A percentile compares a stretch with the other conserved stretches of the same genome.
phyloP scores from a whole-genome alignment of 2,797 vertebrate species.

The Alcedo quadribrachys region DNA sequence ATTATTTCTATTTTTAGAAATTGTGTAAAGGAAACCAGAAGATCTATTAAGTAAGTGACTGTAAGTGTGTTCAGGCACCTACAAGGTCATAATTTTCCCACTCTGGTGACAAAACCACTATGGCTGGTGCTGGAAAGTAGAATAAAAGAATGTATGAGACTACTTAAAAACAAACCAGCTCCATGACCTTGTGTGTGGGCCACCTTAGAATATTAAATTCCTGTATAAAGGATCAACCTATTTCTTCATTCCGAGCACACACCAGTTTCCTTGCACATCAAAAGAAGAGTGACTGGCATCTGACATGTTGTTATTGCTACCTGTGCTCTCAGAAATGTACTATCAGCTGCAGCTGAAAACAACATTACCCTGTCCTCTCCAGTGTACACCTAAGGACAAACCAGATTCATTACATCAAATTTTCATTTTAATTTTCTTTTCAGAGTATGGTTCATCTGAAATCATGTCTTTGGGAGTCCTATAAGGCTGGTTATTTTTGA shows the following conservation, averaged over 20 bases:
- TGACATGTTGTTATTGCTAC: background rate
- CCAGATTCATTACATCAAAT: background rate
- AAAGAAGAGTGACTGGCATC: background rate
- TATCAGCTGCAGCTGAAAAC: background rate
- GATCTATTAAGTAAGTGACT: background rate
- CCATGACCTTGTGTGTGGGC: background rate
- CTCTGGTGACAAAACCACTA: background rate
- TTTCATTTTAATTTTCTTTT: slow-evolving; percentile 8
- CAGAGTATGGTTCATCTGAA: background rate
- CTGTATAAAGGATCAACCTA: background rate
- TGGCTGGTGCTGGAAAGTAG: background rate
- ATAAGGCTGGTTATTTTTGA: background rate
- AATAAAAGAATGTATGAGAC: background rate
- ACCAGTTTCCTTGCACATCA: background rate
- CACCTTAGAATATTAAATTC: background rate
- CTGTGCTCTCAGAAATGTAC: background rate
- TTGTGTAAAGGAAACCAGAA: background rate
- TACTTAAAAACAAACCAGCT: background rate
- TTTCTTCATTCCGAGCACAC: slow-evolving; percentile 1
- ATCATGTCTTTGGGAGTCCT: background rate
- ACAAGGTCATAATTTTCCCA: background rate
- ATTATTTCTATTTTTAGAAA: background rate
- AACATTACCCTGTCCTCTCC: background rate
- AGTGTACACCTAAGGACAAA: background rate
- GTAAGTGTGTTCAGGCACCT: background rate